These are phyloP conservation scores for Caenorhabditis plicata DNA, from an alignment of 2,888 invertebrate species.

Conservation along the genomic window DNA sequence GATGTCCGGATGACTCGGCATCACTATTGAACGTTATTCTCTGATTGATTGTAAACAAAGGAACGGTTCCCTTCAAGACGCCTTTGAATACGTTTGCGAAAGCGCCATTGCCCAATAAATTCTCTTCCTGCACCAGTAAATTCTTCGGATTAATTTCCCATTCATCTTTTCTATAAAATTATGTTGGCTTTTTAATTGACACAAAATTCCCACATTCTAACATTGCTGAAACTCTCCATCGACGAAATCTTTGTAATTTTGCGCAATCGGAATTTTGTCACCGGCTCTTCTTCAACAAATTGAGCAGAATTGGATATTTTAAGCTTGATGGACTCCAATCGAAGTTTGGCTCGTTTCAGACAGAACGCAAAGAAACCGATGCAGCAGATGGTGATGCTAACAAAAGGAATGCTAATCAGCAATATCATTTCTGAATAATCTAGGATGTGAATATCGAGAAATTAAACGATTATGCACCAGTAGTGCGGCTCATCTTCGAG, in stretches of 20 bases:
- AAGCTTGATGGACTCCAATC: constrained; percentile 21
- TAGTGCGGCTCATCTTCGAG: constrained; percentile 11
- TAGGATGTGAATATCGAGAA: background rate
- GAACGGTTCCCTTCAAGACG: constrained; percentile 43
- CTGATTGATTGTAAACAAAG: constrained; percentile 28
- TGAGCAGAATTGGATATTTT: constrained; percentile 8
- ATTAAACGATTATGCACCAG: too few species aligned
- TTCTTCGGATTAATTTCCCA: constrained; percentile 50
- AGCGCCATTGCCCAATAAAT: constrained; percentile 52
- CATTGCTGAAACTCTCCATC: constrained; percentile 3
- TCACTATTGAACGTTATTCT: constrained; percentile 29
- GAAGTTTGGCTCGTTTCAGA: constrained; percentile 29
- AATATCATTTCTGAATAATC: constrained; percentile 34
- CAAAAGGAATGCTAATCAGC: constrained; percentile 43
- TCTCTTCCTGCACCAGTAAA: constrained; percentile 42
- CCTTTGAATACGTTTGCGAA: constrained; percentile 55
- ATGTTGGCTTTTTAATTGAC: constrained; percentile 1
- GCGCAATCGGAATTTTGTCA: constrained; percentile 7
- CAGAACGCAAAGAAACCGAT: constrained; percentile 32
- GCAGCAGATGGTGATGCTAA: constrained; percentile 30
- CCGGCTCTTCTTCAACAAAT: constrained; percentile 2
- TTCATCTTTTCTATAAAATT: constrained; percentile 41
- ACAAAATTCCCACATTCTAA: constrained; percentile 13
- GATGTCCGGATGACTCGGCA: constrained; percentile 28
- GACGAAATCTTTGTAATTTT: too few species aligned